Evolutionary conservation across 2,113 vertebrate species (phyloP), one percentile per base, ranked within the genome.

Genomic region (Pedionomus torquatus): DNA sequence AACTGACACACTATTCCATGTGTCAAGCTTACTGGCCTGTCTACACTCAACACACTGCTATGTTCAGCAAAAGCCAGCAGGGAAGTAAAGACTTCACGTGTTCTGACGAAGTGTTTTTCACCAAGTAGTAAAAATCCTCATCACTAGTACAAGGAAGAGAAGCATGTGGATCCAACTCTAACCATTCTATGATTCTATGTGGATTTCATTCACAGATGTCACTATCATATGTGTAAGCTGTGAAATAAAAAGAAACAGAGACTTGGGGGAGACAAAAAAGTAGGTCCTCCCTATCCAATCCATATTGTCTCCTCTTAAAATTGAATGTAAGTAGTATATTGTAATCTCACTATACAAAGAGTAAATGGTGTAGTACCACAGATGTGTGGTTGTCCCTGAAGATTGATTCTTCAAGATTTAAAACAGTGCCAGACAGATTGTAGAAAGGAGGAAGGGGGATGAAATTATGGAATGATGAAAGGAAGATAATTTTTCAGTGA

Each of bases 201-300:
- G 51, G 39, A 68, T 91, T 93, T 88, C 60, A 63, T 86, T 83
- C 72, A 41, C 46, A 49, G 71, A 58, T 87, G 68, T 81, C 77
- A 58, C n/a, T 4, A 1, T 90, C 49, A 16, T 65, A 76, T 20
- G 23, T 81, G 54, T 46, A 79, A 77, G 83, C 64, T 51, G 39
- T 84, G 85, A 88, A 88, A 80, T 79, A 63, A 85, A 92, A 87
- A 81, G 79, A 80, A 93, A 51, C 23, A 43, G 58, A 91, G 41
- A 16, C 88, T 88, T 46, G 26, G 51, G 43, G 76, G 64, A 89
- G 48, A 48, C 65, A 33, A 77, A 76, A 91, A 90, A 88, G 79
- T 90, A 54, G 68, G 37, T 80, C 68, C 57, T 89, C 87, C 64
- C 35, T 39, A 63, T 70, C 44, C 46, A 70, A 54, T 77, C 75